A percentile compares a stretch with the other conserved stretches of the same genome.
These are phyloP conservation scores for Phataginus tricuspis DNA, from an alignment of 2,797 vertebrate species.

Conservation along the genomic window DNA sequence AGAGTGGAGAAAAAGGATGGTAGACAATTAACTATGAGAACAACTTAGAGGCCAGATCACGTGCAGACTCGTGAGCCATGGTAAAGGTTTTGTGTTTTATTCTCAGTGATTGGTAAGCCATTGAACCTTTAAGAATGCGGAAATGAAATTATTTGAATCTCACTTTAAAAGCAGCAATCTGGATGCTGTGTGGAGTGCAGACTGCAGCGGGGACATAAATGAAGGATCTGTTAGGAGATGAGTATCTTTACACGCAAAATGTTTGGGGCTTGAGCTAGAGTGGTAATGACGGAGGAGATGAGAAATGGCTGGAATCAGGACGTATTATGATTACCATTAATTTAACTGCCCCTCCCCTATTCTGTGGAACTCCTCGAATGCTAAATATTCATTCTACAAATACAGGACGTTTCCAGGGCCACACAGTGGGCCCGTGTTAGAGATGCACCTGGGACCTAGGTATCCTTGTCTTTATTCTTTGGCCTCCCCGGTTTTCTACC, in stretches of 20 bases:
- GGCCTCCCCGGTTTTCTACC: not conserved
- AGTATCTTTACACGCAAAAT: not conserved
- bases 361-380: conserved; percentile 8
- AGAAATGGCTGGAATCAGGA: not conserved
- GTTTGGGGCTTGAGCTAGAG: not conserved
- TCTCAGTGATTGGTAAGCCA: not conserved
- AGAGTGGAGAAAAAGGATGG: not conserved
- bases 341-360: not conserved
- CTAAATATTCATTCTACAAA: not conserved
- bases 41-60: not conserved
- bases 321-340: not conserved
- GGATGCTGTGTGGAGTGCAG: not conserved
- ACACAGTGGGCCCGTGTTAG: not conserved
- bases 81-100: not conserved
- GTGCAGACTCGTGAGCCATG: not conserved
- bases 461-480: not conserved
- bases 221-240: not conserved
- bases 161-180: conserved; percentile 37
- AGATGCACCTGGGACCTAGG: not conserved
- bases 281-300: not conserved
- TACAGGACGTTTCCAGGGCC: not conserved
- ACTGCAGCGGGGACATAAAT: not conserved
- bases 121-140: not conserved
- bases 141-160: not conserved
- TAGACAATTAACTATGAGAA: not conserved